Evolutionary conservation across 2,888 invertebrate species (phyloP), one percentile per base, ranked within the genome.

Genomic region (Podabrus alpinus): DNA sequence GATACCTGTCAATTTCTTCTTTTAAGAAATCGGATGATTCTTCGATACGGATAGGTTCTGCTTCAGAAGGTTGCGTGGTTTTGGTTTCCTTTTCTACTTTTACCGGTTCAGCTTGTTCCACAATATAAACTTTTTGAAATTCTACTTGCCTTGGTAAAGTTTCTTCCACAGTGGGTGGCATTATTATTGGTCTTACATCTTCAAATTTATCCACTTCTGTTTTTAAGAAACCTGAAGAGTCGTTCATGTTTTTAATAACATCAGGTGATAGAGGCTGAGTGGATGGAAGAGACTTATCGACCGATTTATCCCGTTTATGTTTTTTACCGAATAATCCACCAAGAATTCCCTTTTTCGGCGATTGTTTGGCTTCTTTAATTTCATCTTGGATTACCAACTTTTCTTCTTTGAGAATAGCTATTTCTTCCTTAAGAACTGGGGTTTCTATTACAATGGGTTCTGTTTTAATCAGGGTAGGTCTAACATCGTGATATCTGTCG

Each of bases 131-230:
- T 61, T 71, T 64, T 7, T 72, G 24, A 69, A 72, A 24, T 16
- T 75, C 69, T 13, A 29, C 17, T 21, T 15, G 24, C 9, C 5
- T 29, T 29, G 29, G 21, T 13, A 24, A n/a, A n/a, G n/a, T n/a
- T 25, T 66, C 24, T 24, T 4, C 15, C 0, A 1, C 1, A 7
- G 21, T 13, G 3, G 29, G 29, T 29, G 29, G 0, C 11, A 4
- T 13, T 15, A 71, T 15, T 16, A 72, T 45, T 64, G 81, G 80
- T 70, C 79, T 80, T 15, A 83, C 84, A 77, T 85, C 86, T 69
- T 86, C 82, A 69, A 82, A 84, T 59, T 80, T 77, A 66, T 81
- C 78, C 67, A 84, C 76, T 83, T 86, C 86, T 62, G 80, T 79
- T 70, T 78, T 79, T 66, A 84, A 72, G 72, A 84, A 84, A 68